Conservation (phyloP, 1,140 invertebrate species). For the Euglossa dilemma region DNA sequence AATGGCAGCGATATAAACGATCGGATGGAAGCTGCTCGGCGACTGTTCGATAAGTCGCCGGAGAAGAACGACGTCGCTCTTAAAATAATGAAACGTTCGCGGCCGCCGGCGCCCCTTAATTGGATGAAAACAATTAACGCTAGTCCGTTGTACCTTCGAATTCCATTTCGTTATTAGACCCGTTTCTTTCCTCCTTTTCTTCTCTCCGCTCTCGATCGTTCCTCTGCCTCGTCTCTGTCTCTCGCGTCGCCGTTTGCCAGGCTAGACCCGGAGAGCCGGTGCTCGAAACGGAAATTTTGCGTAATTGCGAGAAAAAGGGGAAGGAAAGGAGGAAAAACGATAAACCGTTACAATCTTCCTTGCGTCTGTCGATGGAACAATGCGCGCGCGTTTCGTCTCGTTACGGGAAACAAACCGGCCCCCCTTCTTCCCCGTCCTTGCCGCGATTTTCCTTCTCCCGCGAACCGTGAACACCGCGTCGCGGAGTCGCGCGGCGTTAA, state of each 20-base stretch:
- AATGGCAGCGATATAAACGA: slow-evolving; percentile 58
- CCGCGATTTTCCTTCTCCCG: background rate
- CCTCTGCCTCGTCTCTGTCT: too few relatives aligned
- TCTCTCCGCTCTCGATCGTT: background rate
- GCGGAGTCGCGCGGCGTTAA: slow-evolving; percentile 29
- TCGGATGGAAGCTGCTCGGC: slow-evolving; percentile 30
- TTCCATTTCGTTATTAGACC: slow-evolving; percentile 59
- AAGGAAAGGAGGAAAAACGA: background rate
- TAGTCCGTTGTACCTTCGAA: slow-evolving; percentile 18
- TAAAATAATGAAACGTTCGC: slow-evolving; percentile 73
- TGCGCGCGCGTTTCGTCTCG: background rate
- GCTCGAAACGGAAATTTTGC: slow-evolving; percentile 12
- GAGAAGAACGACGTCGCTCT: slow-evolving; percentile 51
- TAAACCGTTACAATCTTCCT: background rate
- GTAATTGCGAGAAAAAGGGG: background rate
- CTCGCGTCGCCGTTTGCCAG: background rate
- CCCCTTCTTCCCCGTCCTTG: background rate
- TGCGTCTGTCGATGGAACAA: background rate
- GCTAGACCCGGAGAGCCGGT: background rate
- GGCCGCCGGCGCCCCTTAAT: slow-evolving; percentile 53
- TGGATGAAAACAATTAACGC: slow-evolving; percentile 72
- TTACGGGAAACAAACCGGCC: background rate
- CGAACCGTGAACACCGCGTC: slow-evolving; percentile 24
- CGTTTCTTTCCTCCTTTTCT: slow-evolving; percentile 17
- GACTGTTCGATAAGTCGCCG: slow-evolving; percentile 57